These are phyloP conservation scores for Eulemur coronatus DNA, from an alignment of 2,797 vertebrate species.

Conservation along the genomic window DNA sequence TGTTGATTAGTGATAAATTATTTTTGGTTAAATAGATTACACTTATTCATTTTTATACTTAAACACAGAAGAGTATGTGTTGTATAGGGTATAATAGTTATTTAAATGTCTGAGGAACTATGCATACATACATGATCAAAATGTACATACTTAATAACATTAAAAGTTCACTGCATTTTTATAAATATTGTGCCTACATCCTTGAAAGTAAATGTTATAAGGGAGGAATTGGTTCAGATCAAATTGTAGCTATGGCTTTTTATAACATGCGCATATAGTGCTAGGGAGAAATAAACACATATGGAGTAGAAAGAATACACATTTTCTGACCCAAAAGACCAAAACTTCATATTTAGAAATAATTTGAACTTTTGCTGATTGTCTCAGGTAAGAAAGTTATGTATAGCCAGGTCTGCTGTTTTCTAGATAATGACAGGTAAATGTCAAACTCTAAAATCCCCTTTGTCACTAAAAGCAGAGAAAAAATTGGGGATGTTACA, in stretches of 20 bases:
- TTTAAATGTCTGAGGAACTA: not conserved
- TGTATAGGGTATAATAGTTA: not conserved
- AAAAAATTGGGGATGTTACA: not conserved
- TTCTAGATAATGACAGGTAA: not conserved
- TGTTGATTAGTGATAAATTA: not conserved
- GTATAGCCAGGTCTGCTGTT: not conserved
- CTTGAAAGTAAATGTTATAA: not conserved
- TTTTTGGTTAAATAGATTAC: not conserved
- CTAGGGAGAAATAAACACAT: no score
- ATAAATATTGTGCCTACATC: not conserved
- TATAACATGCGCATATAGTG: not conserved
- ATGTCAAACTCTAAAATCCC: not conserved
- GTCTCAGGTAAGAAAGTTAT: not conserved
- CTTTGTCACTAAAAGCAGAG: not conserved
- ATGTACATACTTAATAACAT: not conserved
- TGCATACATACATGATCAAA: not conserved
- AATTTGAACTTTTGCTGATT: not conserved
- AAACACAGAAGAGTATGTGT: not conserved
- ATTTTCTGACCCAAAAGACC: not conserved
- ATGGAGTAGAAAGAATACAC: not conserved
- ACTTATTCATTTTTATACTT: not conserved
- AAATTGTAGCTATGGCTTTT: not conserved
- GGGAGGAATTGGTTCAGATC: not conserved
- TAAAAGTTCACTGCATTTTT: not conserved
- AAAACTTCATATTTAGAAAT: not conserved